Evolutionary conservation across 1,140 invertebrate species (phyloP).

Genomic region (Neodiprion fabricii): DNA sequence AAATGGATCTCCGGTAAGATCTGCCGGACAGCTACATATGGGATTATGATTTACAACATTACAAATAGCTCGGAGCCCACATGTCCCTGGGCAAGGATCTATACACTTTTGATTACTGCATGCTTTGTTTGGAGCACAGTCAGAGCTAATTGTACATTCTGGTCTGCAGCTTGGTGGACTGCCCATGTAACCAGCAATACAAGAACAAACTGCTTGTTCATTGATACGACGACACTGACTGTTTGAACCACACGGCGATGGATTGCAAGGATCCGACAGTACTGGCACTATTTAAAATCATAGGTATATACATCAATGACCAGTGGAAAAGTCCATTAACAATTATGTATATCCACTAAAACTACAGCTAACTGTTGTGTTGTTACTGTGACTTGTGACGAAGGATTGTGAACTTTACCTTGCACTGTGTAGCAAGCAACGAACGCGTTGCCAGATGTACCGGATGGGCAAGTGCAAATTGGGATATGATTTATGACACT

Average conservation of each 20-base stretch:
- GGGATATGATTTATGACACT: conserved; percentile 74
- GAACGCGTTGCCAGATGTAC: conserved; percentile 70
- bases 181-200: conserved; percentile 75
- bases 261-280: conserved; percentile 69
- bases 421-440: conserved; percentile 61
- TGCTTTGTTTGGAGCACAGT: conserved; percentile 70
- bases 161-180: conserved; percentile 76
- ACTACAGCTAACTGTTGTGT: background rate
- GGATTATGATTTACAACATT: conserved; percentile 73
- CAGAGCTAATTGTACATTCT: conserved; percentile 73
- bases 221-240: conserved; percentile 73
- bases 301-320: background rate
- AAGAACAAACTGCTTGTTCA: conserved; percentile 74
- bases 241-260: conserved; percentile 81
- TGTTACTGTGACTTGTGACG: no score
- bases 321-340: conserved; percentile 6
- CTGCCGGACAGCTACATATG: conserved; percentile 67
- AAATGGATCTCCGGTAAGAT: conserved; percentile 70
- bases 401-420: conserved; percentile 40
- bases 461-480: conserved; percentile 72
- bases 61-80: conserved; percentile 70
- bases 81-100: conserved; percentile 77
- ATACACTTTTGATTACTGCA: conserved; percentile 77
- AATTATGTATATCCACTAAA: conserved; percentile 15
- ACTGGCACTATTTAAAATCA: conserved; percentile 53